These are phyloP conservation scores for Tamandua tetradactyla DNA, from an alignment of 2,797 vertebrate species.

Conservation along the genomic window DNA sequence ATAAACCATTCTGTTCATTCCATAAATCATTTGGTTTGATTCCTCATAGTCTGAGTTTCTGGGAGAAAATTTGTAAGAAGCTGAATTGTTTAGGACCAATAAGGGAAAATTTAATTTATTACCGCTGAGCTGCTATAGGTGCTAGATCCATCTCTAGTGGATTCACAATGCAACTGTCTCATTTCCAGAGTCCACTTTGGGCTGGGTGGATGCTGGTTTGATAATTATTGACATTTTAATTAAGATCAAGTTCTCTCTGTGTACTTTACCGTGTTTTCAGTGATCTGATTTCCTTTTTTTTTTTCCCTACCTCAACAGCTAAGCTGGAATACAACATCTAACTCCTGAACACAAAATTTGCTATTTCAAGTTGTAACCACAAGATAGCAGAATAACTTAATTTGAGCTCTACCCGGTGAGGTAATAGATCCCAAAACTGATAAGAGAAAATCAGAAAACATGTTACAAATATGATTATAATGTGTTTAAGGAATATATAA, in stretches of 20 bases:
- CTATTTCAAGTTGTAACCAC: constrained; percentile 80
- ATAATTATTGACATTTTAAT: constrained; percentile 16
- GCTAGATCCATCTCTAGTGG: not conserved
- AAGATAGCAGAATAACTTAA: constrained; percentile 84
- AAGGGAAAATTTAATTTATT: not conserved
- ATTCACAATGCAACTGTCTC: not conserved
- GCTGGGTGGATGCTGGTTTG: not conserved
- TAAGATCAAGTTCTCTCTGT: constrained; percentile 30
- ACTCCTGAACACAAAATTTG: constrained; percentile 16
- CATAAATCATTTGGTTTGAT: not conserved
- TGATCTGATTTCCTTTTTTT: not conserved
- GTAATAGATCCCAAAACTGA: constrained; percentile 46
- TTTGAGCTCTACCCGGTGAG: constrained; percentile 47
- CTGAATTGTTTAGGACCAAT: not conserved
- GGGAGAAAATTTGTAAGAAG: not conserved
- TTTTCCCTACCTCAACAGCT: not conserved
- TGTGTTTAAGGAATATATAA: not conserved
- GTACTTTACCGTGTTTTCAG: not conserved
- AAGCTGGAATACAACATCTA: not conserved
- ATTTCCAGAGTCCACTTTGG: not conserved
- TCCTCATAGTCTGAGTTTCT: not conserved
- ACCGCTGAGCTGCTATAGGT: not conserved
- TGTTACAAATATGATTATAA: constrained; percentile 28
- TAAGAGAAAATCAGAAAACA: constrained; percentile 44
- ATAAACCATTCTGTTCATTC: too few relatives aligned